Base-by-base conservation (phyloP, 2,797 vertebrate genomes). In the Cephalopachus bancanus region DNA sequence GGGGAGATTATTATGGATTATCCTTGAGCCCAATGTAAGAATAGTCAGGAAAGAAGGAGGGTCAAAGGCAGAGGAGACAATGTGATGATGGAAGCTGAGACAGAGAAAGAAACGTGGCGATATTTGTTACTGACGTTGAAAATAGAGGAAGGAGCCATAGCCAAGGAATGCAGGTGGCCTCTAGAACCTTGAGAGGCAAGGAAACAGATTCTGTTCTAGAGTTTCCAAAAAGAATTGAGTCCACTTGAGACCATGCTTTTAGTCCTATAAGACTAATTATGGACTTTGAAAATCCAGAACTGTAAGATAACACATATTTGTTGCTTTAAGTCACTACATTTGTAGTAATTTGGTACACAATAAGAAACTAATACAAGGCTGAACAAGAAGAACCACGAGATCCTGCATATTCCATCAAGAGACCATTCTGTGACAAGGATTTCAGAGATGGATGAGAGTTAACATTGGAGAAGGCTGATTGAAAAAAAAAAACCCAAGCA, bases 371-470 rank as follows among this genome's bases (percentile, higher is more conserved):
- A 57, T 19, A 3, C 0, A 37, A 44, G 17, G 0, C 10, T 64
- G n/a, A 24, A 14, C 62, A 15, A 49, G 69, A 94, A 60, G 51
- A 72, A 30, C 0, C 9, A 33, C 64, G 44, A 62, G 37, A 30
- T 4, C 1, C 2, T 0, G 7, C 0, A 9, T 28, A 4, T 9
- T 33, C 2, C 26, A 10, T 28, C 33, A 28, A 8, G 12, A 83
- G 59, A 49, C 19, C 24, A 55, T 11, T 44, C 37, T 37, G 37
- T 37, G 37, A 28, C 15, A n/a, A 20, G 19, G 26, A 2, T 60
- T 62, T 75, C 26, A 55, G 30, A 22, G 30, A 30, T 44, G 60
- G 20, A 6, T 51, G 6, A 37, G 33, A 57, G n/a, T 15, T 62
- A 16, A 89, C 3, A 4, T 3, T 33, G 3, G 9, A 33, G 2